These are phyloP conservation scores for Lepetodrilus schrolli DNA, from an alignment of 2,888 invertebrate genomes.

Conservation along the genomic window DNA sequence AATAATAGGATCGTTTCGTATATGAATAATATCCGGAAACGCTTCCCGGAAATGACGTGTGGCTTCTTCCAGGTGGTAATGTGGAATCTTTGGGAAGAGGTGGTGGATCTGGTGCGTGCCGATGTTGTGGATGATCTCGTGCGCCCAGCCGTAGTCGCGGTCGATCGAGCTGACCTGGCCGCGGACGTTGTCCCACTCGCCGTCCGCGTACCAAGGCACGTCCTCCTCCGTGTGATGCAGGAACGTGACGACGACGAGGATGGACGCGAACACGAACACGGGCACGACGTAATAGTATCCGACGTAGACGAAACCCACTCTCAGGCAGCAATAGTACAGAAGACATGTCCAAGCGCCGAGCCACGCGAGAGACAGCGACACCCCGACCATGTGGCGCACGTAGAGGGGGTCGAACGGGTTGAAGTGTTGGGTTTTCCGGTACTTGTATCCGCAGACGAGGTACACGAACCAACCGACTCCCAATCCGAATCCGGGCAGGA, in stretches of 20 bases:
- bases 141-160: conserved; percentile 66
- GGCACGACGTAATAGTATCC: conserved; percentile 63
- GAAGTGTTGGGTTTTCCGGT: conserved; percentile 60
- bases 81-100: conserved; percentile 67
- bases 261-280: conserved; percentile 63
- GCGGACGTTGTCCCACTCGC: conserved; percentile 65
- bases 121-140: conserved; percentile 65
- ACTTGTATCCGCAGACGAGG: conserved; percentile 61
- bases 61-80: conserved; percentile 68
- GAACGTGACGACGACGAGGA: conserved; percentile 67
- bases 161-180: conserved; percentile 69
- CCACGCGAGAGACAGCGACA: conserved; percentile 46
- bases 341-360: conserved; percentile 44
- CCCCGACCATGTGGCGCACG: conserved; percentile 49
- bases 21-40: conserved; percentile 59
- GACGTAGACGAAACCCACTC: conserved; percentile 47
- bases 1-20: conserved; percentile 59
- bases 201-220: conserved; percentile 66
- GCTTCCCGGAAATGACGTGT: conserved; percentile 59
- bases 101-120: conserved; percentile 70
- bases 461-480: conserved; percentile 66
- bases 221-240: conserved; percentile 67
- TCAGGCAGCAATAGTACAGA: conserved; percentile 45
- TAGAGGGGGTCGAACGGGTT: conserved; percentile 56
- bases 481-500: conserved; percentile 46